A percentile compares a stretch with the other conserved stretches of the same genome.
These are phyloP conservation scores for Pemphredon lugubris DNA, from an alignment of 2,888 invertebrate species.

Conservation along the genomic window DNA sequence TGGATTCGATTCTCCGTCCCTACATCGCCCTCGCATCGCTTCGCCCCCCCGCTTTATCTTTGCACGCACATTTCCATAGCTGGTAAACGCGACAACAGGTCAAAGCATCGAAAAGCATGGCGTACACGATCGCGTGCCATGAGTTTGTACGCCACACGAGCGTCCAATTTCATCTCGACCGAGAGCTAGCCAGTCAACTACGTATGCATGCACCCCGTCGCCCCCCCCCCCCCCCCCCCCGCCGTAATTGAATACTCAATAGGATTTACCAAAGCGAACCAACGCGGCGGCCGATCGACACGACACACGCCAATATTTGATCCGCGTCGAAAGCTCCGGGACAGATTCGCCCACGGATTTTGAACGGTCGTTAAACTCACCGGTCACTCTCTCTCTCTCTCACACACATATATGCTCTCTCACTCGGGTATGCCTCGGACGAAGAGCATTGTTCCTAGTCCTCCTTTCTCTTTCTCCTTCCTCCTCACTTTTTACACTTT, in stretches of 20 bases:
- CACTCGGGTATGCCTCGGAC: too few relatives aligned
- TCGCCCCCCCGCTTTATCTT: background rate
- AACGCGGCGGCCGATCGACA: constrained; percentile 58
- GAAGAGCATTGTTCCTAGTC: constrained; percentile 31
- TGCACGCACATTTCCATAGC: constrained; percentile 39
- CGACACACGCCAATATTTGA: constrained; percentile 71
- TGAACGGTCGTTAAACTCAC: constrained; percentile 64
- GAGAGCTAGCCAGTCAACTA: constrained; percentile 43
- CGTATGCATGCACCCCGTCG: constrained; percentile 41
- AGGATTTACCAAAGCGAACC: constrained; percentile 70
- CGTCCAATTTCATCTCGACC: constrained; percentile 60
- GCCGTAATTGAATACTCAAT: constrained; percentile 70
- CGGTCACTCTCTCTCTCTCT: constrained; percentile 2
- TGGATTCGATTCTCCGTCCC: constrained; percentile 1
- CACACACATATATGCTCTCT: too few relatives aligned
- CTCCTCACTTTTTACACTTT: background rate
- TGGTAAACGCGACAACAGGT: constrained; percentile 30
- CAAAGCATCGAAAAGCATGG: constrained; percentile 24
- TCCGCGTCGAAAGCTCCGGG: constrained; percentile 67
- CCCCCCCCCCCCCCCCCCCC: constrained; percentile 39
- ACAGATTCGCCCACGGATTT: constrained; percentile 62
- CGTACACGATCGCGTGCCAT: constrained; percentile 37
- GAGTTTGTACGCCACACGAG: constrained; percentile 43
- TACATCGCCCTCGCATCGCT: too few relatives aligned
- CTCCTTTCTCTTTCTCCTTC: constrained; percentile 5